Evolutionary conservation across 2,888 invertebrate genomes (phyloP), one percentile per base, ranked within the genome.

Genomic region (Andrena camellia): DNA sequence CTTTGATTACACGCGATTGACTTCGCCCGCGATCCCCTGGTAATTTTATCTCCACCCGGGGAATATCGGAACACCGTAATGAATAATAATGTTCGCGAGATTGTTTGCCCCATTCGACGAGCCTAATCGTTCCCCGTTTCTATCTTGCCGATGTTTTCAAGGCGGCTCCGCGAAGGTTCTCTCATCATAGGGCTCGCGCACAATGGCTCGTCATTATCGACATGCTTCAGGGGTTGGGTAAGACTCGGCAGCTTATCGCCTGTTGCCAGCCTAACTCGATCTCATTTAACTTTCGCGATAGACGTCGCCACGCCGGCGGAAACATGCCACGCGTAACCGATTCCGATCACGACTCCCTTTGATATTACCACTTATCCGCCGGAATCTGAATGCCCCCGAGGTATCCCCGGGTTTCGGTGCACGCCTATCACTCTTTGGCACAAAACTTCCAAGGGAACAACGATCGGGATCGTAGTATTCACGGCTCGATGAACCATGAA

Each of bases 201-300:
- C 79, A 86, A 88, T 83, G 76, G 77, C 64, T 54, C 67, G 59
- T 81, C 82, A 82, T 89, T 87, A 87, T 89, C 82, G 82, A 76
- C 79, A 82, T 62, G 68, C 66, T 82, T 79, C 67, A 70, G 77
- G 82, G 66, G 54, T 60, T 69, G 54, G 74, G 48, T 66, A 67
- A 72, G 77, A 66, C 77, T 69, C 72, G 26, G 20, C 17, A 60
- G 76, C 84, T 89, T 88, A 86, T 88, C 88, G 84, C 71, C 78
- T 81, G 78, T 87, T 89, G 83, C 78, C 85, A 87, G 86, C 84
- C 87, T 87, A 83, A 87, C 82, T 84, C 78, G 69, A 71, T 78
- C 87, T 74, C 87, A 87, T 88, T 88, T 85, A 88, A 87, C 85
- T 88, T 87, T 83, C 62, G 68, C 64, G 80, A 83, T 71, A 81